Base-by-base conservation (phyloP, 2,888 invertebrate species). In the Ischnura elegans region DNA sequence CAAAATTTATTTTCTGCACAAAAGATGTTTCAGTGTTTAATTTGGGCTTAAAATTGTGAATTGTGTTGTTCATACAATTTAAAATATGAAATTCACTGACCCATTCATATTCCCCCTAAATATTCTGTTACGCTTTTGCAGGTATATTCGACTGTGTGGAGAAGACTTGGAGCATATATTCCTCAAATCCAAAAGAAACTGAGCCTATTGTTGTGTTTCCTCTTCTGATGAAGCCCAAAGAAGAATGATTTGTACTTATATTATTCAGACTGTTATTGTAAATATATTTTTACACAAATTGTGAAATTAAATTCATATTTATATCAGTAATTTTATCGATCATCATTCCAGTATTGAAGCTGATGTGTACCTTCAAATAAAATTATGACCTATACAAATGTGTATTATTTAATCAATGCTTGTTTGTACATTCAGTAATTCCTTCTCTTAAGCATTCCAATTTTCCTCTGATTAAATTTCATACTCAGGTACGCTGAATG, bases 71-170 rank as follows among this genome's bases (percentile, higher is more conserved):
- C n/a, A n/a, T n/a, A n/a, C n/a, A n/a, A n/a, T n/a, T n/a, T n/a
- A n/a, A n/a, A n/a, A n/a, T n/a, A n/a, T n/a, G n/a, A n/a, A n/a
- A n/a, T n/a, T n/a, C n/a, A n/a, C n/a, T n/a, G n/a, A n/a, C n/a
- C n/a, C n/a, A n/a, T n/a, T n/a, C n/a, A n/a, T n/a, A n/a, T n/a
- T n/a, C n/a, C n/a, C n/a, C n/a, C n/a, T n/a, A n/a, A 61, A 21
- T 90, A 94, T 94, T n/a, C n/a, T n/a, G n/a, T n/a, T n/a, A n/a
- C n/a, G n/a, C 94, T 87, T 95, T 95, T 96, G 55, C 96, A 98
- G 98, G 98, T 94, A 97, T 98, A 93, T 98, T 98, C 95, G 98
- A 98, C 95, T 97, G 98, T 95, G 96, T 97, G 47, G 97, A 97
- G 93, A 97, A 96, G 95, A 98, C 98, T 0, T 98, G 98, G 97